phyloP scores from a whole-genome alignment of 2,113 vertebrate genomes.

The Meriones unguiculatus region DNA sequence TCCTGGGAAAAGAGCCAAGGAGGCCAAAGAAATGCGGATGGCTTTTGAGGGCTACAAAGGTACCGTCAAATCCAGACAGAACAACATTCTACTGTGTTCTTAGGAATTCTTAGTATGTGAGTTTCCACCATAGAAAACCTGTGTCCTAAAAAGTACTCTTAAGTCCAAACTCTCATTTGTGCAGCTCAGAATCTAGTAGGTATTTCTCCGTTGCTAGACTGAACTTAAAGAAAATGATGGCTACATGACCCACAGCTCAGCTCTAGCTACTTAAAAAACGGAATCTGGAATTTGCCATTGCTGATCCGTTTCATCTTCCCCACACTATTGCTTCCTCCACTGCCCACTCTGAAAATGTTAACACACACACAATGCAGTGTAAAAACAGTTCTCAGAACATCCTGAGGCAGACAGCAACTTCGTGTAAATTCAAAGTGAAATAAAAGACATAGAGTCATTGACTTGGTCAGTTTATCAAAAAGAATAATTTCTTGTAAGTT shows the following conservation, averaged over 20 bases:
- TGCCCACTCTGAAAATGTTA: not conserved
- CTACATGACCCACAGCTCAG: not conserved
- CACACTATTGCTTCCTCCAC: not conserved
- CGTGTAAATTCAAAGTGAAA: conserved; percentile 17
- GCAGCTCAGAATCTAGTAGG: conserved; percentile 35
- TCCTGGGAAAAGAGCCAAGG: conserved; percentile 7
- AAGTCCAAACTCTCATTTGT: not conserved
- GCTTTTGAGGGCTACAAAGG: not conserved
- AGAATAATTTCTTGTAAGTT: conserved; percentile 26
- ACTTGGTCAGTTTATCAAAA: conserved; percentile 4
- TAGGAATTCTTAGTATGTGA: not conserved
- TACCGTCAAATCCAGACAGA: not conserved
- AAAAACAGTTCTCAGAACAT: conserved; percentile 32
- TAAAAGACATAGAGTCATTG: not conserved
- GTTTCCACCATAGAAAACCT: not conserved
- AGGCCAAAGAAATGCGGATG: not conserved
- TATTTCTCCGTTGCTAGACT: not conserved
- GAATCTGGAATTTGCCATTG: not conserved
- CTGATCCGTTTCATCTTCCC: not conserved
- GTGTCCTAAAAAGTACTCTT: conserved; percentile 40
- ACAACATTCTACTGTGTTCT: not conserved
- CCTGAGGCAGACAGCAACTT: not conserved
- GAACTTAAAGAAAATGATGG: not conserved
- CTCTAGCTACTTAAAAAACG: not conserved
- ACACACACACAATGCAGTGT: not conserved